These are phyloP conservation scores for Nyctibius grandis DNA, from an alignment of 2,797 vertebrate species.

Conservation along the genomic window DNA sequence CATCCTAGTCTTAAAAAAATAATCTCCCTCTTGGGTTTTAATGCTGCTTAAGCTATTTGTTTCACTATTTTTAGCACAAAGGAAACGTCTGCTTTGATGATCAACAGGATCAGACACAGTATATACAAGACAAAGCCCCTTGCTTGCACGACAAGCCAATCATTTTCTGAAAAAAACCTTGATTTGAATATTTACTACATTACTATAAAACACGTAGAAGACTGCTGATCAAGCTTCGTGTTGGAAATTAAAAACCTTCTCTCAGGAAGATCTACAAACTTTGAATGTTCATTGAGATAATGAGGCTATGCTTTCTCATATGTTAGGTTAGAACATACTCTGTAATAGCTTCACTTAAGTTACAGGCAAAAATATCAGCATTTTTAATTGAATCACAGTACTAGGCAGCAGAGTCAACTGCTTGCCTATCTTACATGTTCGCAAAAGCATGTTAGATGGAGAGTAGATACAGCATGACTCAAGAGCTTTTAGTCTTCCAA, in stretches of 20 bases:
- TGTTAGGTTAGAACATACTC: background rate
- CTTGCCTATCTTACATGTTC: background rate
- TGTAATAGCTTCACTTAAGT: background rate
- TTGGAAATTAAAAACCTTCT: background rate
- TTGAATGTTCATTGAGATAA: background rate
- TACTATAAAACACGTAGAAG: background rate
- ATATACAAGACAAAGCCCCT: background rate
- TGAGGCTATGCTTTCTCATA: background rate
- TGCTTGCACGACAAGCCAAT: background rate
- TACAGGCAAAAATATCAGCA: background rate
- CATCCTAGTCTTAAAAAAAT: background rate
- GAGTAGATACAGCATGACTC: background rate
- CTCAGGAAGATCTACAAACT: background rate
- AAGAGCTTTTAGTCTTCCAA: background rate
- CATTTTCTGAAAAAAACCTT: background rate
- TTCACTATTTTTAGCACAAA: slow-evolving; percentile 53
- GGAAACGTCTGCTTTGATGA: slow-evolving; percentile 26
- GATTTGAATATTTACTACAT: background rate
- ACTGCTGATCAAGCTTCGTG: background rate
- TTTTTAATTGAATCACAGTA: background rate
- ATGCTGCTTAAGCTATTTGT: slow-evolving; percentile 50
- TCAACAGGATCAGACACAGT: background rate
- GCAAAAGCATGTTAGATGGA: background rate
- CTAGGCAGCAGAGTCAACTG: background rate
- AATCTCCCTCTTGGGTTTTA: slow-evolving; percentile 34